phyloP scores from a whole-genome alignment of 1,140 invertebrate genomes.

The Trichomalopsis sarcophagae region DNA sequence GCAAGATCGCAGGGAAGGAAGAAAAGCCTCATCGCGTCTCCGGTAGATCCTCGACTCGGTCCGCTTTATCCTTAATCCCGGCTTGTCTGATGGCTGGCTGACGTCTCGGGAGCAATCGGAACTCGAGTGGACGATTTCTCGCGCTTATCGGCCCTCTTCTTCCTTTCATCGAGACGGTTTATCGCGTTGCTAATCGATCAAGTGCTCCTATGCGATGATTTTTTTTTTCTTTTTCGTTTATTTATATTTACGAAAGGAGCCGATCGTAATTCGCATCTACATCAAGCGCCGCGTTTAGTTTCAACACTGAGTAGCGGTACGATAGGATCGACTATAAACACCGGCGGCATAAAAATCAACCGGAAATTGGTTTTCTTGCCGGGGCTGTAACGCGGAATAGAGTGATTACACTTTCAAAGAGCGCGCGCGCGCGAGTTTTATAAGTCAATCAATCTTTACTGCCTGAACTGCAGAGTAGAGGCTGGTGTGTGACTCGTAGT shows the following conservation, averaged over 20 bases:
- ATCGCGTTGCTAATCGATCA: no score
- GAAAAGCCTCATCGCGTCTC: neutral
- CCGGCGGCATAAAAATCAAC: neutral
- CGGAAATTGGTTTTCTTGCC: neutral
- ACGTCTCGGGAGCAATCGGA: neutral
- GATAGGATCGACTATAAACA: neutral
- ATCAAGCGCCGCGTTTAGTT: neutral
- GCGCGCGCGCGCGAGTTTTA: neutral
- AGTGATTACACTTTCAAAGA: constrained; percentile 4
- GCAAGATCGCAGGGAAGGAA: neutral
- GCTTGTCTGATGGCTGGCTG: neutral
- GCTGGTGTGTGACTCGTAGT: neutral
- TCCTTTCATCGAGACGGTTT: no score
- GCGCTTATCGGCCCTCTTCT: no score
- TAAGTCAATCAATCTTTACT: constrained; percentile 1
- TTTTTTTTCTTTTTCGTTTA: no score
- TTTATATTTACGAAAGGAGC: no score
- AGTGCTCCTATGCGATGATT: no score
- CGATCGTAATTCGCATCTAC: no score
- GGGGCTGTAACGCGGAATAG: neutral
- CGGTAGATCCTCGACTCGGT: neutral
- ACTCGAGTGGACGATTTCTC: neutral
- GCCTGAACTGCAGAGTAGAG: neutral
- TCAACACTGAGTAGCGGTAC: neutral
- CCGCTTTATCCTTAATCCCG: neutral